These are phyloP conservation scores for Stylophora pistillata DNA, from an alignment of 64 coral and sea anemone species.

Conservation along the genomic window DNA sequence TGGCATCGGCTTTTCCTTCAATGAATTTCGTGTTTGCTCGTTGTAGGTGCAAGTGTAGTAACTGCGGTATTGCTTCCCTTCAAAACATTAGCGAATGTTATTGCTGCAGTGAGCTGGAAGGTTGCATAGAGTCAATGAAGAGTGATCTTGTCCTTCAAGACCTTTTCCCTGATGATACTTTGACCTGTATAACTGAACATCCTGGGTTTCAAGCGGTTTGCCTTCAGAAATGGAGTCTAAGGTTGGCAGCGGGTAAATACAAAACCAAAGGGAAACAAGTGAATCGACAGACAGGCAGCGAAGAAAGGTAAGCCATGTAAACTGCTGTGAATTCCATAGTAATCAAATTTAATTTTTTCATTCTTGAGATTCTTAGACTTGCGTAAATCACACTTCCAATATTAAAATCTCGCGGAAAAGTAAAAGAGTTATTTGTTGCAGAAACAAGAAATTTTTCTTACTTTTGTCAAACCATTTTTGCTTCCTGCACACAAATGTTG, in stretches of 20 bases:
- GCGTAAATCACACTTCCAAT: background rate
- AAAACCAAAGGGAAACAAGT: slow-evolving; percentile 13
- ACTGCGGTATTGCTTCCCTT: background rate
- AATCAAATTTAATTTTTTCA: background rate
- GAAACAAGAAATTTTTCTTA: no score
- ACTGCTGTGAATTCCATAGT: background rate
- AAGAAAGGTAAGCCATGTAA: slow-evolving; percentile 51
- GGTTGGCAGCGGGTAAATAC: slow-evolving; percentile 26
- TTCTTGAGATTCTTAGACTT: background rate
- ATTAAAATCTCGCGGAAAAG: no score
- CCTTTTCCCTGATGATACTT: background rate
- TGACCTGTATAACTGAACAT: slow-evolving; percentile 33
- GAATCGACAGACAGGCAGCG: slow-evolving; percentile 19
- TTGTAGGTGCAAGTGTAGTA: slow-evolving; percentile 67
- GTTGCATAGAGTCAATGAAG: slow-evolving; percentile 40
- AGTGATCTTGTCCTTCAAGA: slow-evolving; percentile 48
- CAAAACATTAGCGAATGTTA: slow-evolving; percentile 64
- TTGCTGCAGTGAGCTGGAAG: slow-evolving; percentile 59
- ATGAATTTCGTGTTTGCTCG: no score
- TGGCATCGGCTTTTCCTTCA: no score
- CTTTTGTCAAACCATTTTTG: no score
- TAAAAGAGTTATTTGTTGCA: no score
- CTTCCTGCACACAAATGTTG: no score
- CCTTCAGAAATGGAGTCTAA: slow-evolving; percentile 65
- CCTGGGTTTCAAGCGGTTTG: slow-evolving; percentile 40